Percentiles rank a stretch among this genome's conserved stretches.
These are phyloP conservation scores for Ormyrus rosae DNA, from an alignment of 2,888 invertebrate species.

Conservation along the genomic window DNA sequence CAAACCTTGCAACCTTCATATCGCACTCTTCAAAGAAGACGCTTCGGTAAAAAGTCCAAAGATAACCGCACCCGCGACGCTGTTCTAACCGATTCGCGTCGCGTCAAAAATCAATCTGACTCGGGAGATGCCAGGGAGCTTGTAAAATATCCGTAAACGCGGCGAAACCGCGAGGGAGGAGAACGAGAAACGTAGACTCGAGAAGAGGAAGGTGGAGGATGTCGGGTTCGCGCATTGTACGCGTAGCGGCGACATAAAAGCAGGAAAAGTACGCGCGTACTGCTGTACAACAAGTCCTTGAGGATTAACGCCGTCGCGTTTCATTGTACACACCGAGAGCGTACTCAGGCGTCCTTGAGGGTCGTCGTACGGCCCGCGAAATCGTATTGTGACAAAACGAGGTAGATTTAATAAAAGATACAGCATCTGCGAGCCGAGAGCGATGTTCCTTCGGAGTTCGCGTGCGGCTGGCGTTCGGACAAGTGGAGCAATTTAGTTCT, in stretches of 20 bases:
- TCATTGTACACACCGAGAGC: not conserved
- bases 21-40: not conserved
- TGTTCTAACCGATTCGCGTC: not conserved
- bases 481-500: not conserved
- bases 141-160: not conserved
- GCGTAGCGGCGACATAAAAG: too few species aligned
- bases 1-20: constrained; percentile 16
- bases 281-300: not conserved
- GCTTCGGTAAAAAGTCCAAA: not conserved
- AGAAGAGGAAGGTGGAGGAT: not conserved
- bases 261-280: too few species aligned
- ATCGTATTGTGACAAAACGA: not conserved
- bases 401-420: not conserved
- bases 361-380: constrained; percentile 5
- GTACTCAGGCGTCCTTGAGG: constrained; percentile 20
- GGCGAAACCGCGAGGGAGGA: not conserved
- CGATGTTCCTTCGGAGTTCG: not conserved
- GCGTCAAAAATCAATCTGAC: constrained; percentile 41
- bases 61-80: not conserved
- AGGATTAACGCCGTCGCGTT: not conserved
- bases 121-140: not conserved
- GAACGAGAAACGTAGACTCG: constrained; percentile 4
- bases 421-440: not conserved
- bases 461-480: not conserved
- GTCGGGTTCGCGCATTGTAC: not conserved